Evolutionary conservation across 2,797 vertebrate genomes (phyloP).

Genomic region (Dicrostonyx torquatus): DNA sequence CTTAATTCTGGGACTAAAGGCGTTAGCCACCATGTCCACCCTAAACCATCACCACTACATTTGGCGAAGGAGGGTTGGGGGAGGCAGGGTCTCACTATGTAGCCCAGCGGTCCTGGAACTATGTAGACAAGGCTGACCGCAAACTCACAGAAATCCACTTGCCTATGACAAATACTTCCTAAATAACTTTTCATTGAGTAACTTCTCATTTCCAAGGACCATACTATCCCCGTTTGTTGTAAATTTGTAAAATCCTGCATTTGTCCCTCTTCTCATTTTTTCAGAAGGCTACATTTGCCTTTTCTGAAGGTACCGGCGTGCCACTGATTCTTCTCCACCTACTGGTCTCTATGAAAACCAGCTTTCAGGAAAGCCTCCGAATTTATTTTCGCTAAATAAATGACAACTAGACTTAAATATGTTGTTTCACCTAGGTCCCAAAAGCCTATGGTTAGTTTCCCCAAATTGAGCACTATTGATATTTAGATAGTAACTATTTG

Average conservation of each 20-base stretch:
- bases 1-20: not conserved
- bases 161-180: not conserved
- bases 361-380: not conserved
- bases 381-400: not conserved
- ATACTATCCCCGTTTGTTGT: not conserved
- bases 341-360: not conserved
- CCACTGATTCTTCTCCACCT: not conserved
- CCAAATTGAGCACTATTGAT: not conserved
- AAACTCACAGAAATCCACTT: not conserved
- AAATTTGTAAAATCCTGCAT: not conserved
- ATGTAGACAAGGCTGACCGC: not conserved
- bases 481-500: not conserved
- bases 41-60: not conserved
- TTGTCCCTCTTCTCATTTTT: not conserved
- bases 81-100: not conserved
- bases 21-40: not conserved
- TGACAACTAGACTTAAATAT: not conserved
- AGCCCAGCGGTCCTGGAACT: not conserved
- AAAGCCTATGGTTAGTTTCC: conserved; percentile 26
- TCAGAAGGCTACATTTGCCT: not conserved
- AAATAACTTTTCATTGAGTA: not conserved
- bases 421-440: not conserved
- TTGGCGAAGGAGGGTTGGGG: no score
- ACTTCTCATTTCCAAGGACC: not conserved
- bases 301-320: not conserved